Conservation (phyloP, 23 tunicate species). For the Clavelina lepadiformis region DNA sequence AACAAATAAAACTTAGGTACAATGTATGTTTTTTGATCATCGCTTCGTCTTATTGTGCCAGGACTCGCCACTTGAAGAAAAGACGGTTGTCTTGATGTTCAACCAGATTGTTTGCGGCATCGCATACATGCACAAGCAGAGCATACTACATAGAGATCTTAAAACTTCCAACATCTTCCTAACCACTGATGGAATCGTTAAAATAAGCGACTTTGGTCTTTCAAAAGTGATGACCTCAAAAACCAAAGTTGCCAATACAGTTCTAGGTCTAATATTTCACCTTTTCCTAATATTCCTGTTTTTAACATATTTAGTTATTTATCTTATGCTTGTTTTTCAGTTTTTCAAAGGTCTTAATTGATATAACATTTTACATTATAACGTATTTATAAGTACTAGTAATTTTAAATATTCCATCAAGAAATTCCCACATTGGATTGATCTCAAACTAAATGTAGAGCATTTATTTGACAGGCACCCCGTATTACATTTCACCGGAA, state of each 20-base stretch:
- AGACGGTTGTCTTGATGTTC: conserved; percentile 50
- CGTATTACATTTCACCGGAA: conserved; percentile 93
- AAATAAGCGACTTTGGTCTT: conserved; percentile 92
- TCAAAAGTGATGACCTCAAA: conserved; percentile 75
- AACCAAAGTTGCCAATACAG: conserved; percentile 64
- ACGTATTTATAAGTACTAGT: too few species aligned
- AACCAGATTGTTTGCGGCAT: conserved; percentile 75
- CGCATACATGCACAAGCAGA: conserved; percentile 81
- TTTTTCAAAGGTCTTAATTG: too few species aligned
- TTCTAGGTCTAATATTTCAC: too few species aligned
- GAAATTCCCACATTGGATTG: too few species aligned
- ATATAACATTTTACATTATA: too few species aligned
- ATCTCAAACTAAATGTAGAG: too few species aligned
- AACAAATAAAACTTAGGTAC: background rate
- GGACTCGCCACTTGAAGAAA: conserved; percentile 73
- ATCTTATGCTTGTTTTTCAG: too few species aligned
- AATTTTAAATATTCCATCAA: too few species aligned
- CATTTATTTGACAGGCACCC: conserved; percentile 63
- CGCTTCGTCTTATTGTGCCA: background rate
- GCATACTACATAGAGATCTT: conserved; percentile 79
- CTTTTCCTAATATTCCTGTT: too few species aligned
- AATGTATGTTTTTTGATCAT: background rate
- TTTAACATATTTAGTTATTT: too few species aligned
- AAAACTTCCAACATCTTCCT: conserved; percentile 93
- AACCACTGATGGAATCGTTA: conserved; percentile 67